A percentile compares a stretch with the other conserved stretches of the same genome.
Evolutionary conservation across 2,797 vertebrate species (phyloP).

Genomic region (Melopsittacus undulatus): DNA sequence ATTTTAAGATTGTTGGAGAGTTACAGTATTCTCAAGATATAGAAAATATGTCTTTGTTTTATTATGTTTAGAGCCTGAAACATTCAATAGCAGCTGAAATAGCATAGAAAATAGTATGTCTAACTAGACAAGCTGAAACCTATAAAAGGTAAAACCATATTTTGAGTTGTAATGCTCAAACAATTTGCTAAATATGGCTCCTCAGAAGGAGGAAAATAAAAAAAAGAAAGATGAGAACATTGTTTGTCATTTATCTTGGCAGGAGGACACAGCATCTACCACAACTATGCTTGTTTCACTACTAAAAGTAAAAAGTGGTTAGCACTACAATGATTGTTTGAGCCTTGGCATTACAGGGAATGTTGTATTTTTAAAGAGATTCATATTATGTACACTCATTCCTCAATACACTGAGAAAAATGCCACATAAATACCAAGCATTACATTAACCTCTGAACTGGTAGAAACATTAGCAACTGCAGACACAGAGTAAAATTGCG

Average conservation of each 20-base stretch:
- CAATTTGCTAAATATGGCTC: conserved; percentile 19
- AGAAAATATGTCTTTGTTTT: conserved; percentile 50
- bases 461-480: not conserved
- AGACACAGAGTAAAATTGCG: not conserved
- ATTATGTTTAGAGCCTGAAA: conserved; percentile 29
- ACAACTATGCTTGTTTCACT: not conserved
- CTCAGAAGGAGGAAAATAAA: not conserved
- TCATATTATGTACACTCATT: not conserved
- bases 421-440: not conserved
- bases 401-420: not conserved
- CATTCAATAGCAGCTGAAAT: conserved; percentile 17
- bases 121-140: conserved; percentile 25
- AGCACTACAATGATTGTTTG: not conserved
- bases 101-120: not conserved
- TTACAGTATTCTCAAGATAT: conserved; percentile 50
- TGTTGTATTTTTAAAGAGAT: not conserved
- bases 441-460: not conserved
- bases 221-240: not conserved
- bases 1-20: conserved; percentile 53
- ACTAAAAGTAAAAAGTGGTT: conserved; percentile 30
- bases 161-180: not conserved
- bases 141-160: conserved; percentile 28
- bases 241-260: conserved; percentile 27
- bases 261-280: not conserved
- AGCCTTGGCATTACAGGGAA: not conserved